Base-by-base conservation (phyloP, 1,140 invertebrate species). In the Pseudachorutes palmiensis region DNA sequence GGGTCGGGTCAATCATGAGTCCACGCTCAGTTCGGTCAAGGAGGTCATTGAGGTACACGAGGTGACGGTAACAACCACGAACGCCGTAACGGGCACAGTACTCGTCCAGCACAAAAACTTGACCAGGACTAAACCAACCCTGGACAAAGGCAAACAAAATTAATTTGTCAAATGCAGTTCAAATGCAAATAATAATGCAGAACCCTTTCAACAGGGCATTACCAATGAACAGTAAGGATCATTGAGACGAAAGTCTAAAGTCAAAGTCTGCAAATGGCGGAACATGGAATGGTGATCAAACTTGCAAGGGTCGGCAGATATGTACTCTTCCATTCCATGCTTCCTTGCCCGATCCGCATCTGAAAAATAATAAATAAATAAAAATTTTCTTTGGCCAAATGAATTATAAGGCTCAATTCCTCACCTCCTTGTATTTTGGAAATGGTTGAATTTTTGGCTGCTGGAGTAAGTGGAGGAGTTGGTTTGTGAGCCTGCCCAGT, bases 111-210 rank as follows among this genome's bases (percentile, higher is more conserved):
- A 98, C 92, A 81, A 98, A 99, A 16, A 98, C 87, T 84, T 99
- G 96, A 3, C 95, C 96, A 0, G 97, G 96, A 74, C 94, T 98
- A 78, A 99, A 98, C 97, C 97, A 99, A 69, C 97, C 97, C 91
- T 94, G 77, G 28, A 80, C 58, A 5, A 29, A 64, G 67, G 29
- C 68, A 67, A 74, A 68, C 32, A 64, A 32, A 32, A 64, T 64
- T 30, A 5, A 29, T 24, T 41, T 45, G 2, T 32, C 32, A n/a
- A n/a, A n/a, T n/a, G n/a, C n/a, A n/a, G n/a, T n/a, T n/a, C n/a
- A n/a, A n/a, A n/a, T n/a, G n/a, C n/a, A n/a, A n/a, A n/a, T n/a
- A n/a, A n/a, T n/a, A n/a, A n/a, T n/a, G n/a, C n/a, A n/a, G n/a
- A n/a, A n/a, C n/a, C n/a, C n/a, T n/a, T n/a, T n/a, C n/a, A n/a